Percentiles rank a stretch among this genome's conserved stretches.
Conservation (phyloP, 1,140 invertebrate species). For the Bemisia tabaci region DNA sequence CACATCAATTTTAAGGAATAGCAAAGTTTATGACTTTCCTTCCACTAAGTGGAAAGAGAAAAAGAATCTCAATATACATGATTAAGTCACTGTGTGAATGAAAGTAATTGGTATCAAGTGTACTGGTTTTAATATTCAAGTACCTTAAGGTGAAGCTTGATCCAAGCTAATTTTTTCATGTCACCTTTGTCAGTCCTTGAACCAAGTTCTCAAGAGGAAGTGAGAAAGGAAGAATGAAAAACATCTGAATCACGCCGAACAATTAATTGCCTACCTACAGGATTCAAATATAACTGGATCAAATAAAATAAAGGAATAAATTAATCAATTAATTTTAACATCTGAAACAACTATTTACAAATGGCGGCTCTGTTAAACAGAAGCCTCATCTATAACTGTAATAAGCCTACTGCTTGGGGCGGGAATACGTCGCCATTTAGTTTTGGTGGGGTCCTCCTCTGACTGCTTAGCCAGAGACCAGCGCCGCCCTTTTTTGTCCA, state of each 20-base stretch:
- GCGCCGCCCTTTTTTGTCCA: slow-evolving; percentile 48
- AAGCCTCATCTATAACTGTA: slow-evolving; percentile 58
- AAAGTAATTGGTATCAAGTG: too few relatives aligned
- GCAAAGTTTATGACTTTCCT: too few relatives aligned
- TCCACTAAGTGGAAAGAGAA: too few relatives aligned
- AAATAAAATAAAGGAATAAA: not conserved
- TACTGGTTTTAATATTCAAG: too few relatives aligned
- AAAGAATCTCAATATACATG: too few relatives aligned
- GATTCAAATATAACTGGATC: not conserved
- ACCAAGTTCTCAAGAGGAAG: too few relatives aligned
- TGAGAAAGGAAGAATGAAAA: too few relatives aligned
- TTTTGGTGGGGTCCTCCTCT: slow-evolving; percentile 18
- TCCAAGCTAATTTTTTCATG: too few relatives aligned
- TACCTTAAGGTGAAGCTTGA: too few relatives aligned
- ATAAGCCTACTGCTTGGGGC: slow-evolving; percentile 43
- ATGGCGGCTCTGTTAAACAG: slow-evolving; percentile 26
- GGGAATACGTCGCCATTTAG: slow-evolving; percentile 31
- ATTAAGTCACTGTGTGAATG: too few relatives aligned
- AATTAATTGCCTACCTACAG: not conserved
- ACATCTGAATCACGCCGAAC: not conserved
- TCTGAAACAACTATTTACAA: not conserved
- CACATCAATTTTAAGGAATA: too few relatives aligned
- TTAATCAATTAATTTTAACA: not conserved
- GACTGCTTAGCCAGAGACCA: slow-evolving; percentile 48
- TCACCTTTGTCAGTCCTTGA: too few relatives aligned